Evolutionary conservation across 2,797 vertebrate genomes (phyloP).

Genomic region (Limnodromus scolopaceus): DNA sequence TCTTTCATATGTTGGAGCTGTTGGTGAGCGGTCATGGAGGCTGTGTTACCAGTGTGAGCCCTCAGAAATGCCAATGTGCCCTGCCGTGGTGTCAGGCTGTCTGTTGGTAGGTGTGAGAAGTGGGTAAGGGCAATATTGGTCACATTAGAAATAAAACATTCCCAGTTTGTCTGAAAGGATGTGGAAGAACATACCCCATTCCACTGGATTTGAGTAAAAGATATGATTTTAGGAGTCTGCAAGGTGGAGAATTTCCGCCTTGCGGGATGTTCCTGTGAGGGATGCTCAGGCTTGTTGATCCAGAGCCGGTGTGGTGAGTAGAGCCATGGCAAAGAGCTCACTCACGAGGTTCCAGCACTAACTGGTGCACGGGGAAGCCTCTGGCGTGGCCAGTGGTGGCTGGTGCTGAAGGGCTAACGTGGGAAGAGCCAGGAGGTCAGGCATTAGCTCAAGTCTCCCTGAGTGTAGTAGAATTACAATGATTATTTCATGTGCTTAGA

Average conservation of each 20-base stretch:
- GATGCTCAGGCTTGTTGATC: neutral
- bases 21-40: neutral
- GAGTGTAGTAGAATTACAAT: rapidly evolving
- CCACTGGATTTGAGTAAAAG: neutral
- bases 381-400: neutral
- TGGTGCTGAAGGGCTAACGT: neutral
- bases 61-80: neutral
- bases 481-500: neutral
- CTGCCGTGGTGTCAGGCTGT: neutral
- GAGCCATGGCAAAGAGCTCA: neutral
- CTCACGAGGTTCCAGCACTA: rapidly evolving
- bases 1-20: neutral
- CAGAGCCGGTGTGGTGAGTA: neutral
- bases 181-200: neutral
- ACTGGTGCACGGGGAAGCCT: neutral
- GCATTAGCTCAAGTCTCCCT: rapidly evolving
- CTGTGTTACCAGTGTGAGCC: neutral
- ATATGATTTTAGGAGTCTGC: neutral
- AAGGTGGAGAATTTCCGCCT: neutral
- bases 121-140: neutral
- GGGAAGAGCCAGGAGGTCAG: neutral
- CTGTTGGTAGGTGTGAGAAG: neutral
- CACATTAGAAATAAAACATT: neutral
- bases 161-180: neutral
- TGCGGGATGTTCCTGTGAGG: neutral